These are phyloP conservation scores for silkworm (Bombyx mori) DNA, from an alignment of 1,140 invertebrate species.

Conservation along the genomic window ASM3026992v2 NC_085119.1:8818001-8818500, in stretches of 20 bases:
- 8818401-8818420: slow-evolving; percentile 66
- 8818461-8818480: slow-evolving; percentile 8
- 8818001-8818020: too few species aligned
- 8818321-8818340: slow-evolving; percentile 67
- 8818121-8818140: too few species aligned
- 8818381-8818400: slow-evolving; percentile 69
- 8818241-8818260: slow-evolving; percentile 47
- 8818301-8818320: slow-evolving; percentile 66
- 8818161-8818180: too few species aligned
- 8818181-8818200: too few species aligned
- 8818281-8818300: slow-evolving; percentile 67
- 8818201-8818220: too few species aligned
- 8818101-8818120: too few species aligned
- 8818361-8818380: slow-evolving; percentile 64
- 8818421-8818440: slow-evolving; percentile 56
- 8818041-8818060: too few species aligned
- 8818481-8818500: background rate
- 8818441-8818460: slow-evolving; percentile 62
- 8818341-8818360: slow-evolving; percentile 70
- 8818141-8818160: too few species aligned
- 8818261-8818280: slow-evolving; percentile 63
- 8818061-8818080: too few species aligned
- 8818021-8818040: too few species aligned
- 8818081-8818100: too few species aligned
- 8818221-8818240: slow-evolving; percentile 4